Evolutionary conservation across 2,113 vertebrate genomes (phyloP).

Genomic region (Chascanopsetta lugubris): DNA sequence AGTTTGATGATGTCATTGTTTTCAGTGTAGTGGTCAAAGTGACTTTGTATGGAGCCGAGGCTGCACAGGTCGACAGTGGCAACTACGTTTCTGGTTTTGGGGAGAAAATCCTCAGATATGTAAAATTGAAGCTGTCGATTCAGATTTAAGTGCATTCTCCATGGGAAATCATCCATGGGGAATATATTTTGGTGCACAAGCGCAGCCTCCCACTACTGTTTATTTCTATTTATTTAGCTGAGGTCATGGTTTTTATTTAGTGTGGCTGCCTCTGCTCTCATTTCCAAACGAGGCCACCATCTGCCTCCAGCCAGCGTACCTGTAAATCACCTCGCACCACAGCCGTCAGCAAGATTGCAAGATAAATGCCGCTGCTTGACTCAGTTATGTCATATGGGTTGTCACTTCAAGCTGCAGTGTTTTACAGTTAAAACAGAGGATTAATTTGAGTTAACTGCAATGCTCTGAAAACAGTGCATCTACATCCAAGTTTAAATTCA

Average conservation of each 20-base stretch:
- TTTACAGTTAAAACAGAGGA: neutral
- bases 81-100: too few species aligned
- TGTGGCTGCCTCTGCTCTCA: conserved; percentile 34
- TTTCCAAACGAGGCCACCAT: conserved; percentile 57
- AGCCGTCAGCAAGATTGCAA: conserved; percentile 22
- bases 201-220: neutral
- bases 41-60: too few species aligned
- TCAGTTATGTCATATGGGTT: neutral
- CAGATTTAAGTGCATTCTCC: neutral
- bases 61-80: too few species aligned
- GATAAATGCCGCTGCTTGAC: neutral
- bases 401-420: neutral
- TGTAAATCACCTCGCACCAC: conserved; percentile 31
- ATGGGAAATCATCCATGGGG: conserved; percentile 1
- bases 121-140: too few species aligned
- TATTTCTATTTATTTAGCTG: conserved; percentile 65
- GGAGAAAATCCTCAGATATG: too few species aligned
- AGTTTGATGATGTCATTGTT: too few species aligned
- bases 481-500: neutral
- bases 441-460: neutral
- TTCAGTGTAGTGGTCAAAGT: too few species aligned
- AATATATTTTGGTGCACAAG: neutral
- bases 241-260: conserved; percentile 65
- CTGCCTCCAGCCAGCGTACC: conserved; percentile 51
- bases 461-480: neutral